Conservation (phyloP, 2,113 vertebrate species). For the Siniperca knerii region DNA sequence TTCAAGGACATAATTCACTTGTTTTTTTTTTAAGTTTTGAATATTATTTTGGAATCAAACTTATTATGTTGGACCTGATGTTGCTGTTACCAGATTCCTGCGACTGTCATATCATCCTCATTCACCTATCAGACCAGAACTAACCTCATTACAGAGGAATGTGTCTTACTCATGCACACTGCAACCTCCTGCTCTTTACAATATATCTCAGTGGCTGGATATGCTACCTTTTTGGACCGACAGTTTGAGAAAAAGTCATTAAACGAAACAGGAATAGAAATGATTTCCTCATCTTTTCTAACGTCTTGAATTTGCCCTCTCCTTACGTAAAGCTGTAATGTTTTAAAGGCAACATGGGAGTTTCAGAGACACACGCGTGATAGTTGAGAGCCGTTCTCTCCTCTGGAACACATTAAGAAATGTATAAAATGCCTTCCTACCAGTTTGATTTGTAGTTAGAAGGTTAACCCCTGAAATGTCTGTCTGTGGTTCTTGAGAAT, state of each 20-base stretch:
- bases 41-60: constrained; percentile 9
- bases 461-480: constrained; percentile 79
- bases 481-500: constrained; percentile 74
- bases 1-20: neutral
- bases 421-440: constrained; percentile 80
- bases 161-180: constrained; percentile 29
- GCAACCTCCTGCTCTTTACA: constrained; percentile 31
- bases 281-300: constrained; percentile 27
- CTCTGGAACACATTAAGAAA: constrained; percentile 83
- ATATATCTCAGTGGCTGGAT: constrained; percentile 20
- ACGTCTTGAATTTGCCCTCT: constrained; percentile 38
- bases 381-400: constrained; percentile 58
- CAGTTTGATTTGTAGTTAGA: constrained; percentile 83
- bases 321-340: constrained; percentile 33
- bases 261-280: constrained; percentile 37
- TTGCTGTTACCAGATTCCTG: constrained; percentile 20
- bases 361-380: constrained; percentile 56
- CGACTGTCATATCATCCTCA: constrained; percentile 27
- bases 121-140: constrained; percentile 70
- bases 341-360: constrained; percentile 55
- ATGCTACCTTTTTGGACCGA: constrained; percentile 17
- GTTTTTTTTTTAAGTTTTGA: neutral
- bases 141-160: constrained; percentile 76
- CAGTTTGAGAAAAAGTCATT: constrained; percentile 6
- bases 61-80: neutral